phyloP scores from a whole-genome alignment of 2,888 invertebrate genomes.

The Drosophila multiciliata region DNA sequence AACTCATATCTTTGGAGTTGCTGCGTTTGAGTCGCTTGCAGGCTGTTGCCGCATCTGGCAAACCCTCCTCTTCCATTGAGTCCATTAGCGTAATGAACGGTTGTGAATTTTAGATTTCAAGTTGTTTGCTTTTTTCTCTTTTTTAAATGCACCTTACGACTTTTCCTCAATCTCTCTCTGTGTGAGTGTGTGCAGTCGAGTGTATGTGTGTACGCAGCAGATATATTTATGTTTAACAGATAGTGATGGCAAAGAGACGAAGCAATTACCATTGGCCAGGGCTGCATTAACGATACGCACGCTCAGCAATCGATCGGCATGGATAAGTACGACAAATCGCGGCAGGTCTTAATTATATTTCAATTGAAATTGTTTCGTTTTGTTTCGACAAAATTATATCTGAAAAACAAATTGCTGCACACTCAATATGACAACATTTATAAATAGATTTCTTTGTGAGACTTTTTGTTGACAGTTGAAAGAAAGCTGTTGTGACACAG shows the following conservation, averaged over 20 bases:
- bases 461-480: neutral
- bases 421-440: neutral
- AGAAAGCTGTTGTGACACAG: too few relatives aligned
- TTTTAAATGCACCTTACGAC: neutral
- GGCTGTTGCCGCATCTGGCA: slow-evolving; percentile 29
- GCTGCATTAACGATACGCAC: slow-evolving; percentile 4
- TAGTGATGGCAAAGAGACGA: slow-evolving; percentile 36
- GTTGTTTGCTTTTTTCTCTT: neutral
- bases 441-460: neutral
- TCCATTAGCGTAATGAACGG: slow-evolving; percentile 48
- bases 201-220: slow-evolving; percentile 47
- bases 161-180: slow-evolving; percentile 18
- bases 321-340: slow-evolving; percentile 19
- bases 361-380: slow-evolving; percentile 17
- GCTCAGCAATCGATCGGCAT: slow-evolving; percentile 3
- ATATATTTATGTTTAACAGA: slow-evolving; percentile 57
- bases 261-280: slow-evolving; percentile 15
- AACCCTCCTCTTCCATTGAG: slow-evolving; percentile 32
- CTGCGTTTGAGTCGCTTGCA: slow-evolving; percentile 61
- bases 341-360: neutral
- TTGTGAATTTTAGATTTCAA: neutral
- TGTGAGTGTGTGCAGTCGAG: neutral
- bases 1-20: slow-evolving; percentile 24
- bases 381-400: neutral
- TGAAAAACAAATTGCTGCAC: neutral